phyloP scores from a whole-genome alignment of 1,140 invertebrate genomes.

The Eupristina koningsbergeri region DNA sequence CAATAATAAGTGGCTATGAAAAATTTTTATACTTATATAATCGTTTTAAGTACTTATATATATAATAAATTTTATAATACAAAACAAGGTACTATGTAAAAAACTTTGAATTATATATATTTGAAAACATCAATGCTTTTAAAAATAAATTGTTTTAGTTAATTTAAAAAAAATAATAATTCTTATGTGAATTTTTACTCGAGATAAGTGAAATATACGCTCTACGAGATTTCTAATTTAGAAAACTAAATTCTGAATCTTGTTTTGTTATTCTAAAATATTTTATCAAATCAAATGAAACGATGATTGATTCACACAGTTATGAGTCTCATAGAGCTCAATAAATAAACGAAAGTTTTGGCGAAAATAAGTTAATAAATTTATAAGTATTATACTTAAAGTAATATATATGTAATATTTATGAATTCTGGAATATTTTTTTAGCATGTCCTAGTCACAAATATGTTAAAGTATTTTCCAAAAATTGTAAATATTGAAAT shows the following conservation, averaged over 20 bases:
- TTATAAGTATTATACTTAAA: background rate
- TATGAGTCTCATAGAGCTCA: background rate
- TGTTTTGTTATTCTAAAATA: background rate
- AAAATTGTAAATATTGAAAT: background rate
- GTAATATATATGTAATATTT: background rate
- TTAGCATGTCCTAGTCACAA: background rate
- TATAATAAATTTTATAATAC: background rate
- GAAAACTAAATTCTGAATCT: background rate
- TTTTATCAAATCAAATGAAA: background rate
- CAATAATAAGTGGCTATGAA: constrained; percentile 19
- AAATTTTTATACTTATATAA: background rate
- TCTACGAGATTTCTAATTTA: too few relatives aligned
- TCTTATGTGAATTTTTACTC: too few relatives aligned
- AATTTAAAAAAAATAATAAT: background rate
- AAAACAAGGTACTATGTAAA: background rate
- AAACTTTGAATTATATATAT: too few relatives aligned
- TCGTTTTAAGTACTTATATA: background rate
- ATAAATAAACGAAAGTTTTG: background rate
- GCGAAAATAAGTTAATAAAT: background rate
- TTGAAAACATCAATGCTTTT: background rate
- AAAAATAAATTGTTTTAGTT: background rate
- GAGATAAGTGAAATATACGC: too few relatives aligned
- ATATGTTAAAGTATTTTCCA: background rate
- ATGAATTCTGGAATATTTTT: background rate
- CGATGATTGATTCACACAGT: background rate